These are phyloP conservation scores for Leptodactylus fuscus DNA, from an alignment of 2,113 vertebrate genomes.

Conservation along the genomic window DNA sequence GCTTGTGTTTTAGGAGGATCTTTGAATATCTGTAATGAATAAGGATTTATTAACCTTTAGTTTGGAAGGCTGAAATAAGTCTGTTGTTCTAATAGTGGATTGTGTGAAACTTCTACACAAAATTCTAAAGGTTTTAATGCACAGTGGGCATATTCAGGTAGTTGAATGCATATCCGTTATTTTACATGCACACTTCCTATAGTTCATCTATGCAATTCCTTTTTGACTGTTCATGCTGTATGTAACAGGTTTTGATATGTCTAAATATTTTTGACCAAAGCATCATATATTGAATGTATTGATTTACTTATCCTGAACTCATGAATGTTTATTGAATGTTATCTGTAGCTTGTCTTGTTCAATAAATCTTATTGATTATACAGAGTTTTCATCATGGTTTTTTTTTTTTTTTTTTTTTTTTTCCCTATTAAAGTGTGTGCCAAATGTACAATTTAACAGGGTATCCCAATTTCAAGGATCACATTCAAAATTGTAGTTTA, in stretches of 20 bases:
- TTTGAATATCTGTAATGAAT: not conserved
- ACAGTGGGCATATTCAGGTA: slow-evolving; percentile 19
- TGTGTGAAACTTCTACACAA: not conserved
- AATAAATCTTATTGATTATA: slow-evolving; percentile 77
- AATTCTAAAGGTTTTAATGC: not conserved
- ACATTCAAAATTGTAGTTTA: too few relatives aligned
- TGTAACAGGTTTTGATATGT: slow-evolving; percentile 70
- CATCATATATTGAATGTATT: slow-evolving; percentile 63
- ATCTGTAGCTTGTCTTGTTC: slow-evolving; percentile 66
- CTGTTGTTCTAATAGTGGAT: not conserved
- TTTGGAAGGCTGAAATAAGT: not conserved
- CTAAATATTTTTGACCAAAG: slow-evolving; percentile 78
- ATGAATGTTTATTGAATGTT: slow-evolving; percentile 66
- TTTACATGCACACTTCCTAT: slow-evolving; percentile 64
- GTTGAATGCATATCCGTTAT: slow-evolving; percentile 24
- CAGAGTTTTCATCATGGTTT: slow-evolving; percentile 31
- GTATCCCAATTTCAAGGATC: too few relatives aligned
- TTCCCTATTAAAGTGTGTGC: not conserved
- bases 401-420: too few relatives aligned
- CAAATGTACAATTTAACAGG: too few relatives aligned
- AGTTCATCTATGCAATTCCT: slow-evolving; percentile 76
- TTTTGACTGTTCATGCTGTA: slow-evolving; percentile 66
- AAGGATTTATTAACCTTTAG: not conserved
- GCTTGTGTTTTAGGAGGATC: not conserved
- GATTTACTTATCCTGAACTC: slow-evolving; percentile 68